Evolutionary conservation across 1,140 invertebrate species (phyloP), one percentile per base, ranked within the genome.

Genomic region (Thereuonema tuberculata): DNA sequence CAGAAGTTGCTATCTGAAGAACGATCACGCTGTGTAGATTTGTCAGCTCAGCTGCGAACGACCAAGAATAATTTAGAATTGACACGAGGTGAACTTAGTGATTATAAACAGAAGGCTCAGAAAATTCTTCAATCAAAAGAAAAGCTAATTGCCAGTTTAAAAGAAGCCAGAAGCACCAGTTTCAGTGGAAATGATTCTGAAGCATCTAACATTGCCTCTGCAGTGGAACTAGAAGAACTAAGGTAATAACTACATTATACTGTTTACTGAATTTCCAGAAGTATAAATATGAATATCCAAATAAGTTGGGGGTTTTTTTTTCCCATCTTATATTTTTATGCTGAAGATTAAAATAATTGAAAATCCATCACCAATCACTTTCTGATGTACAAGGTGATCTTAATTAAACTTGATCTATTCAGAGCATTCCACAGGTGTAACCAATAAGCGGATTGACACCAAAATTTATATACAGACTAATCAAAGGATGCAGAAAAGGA

Each of bases 51-150:
- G 58, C 37, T 75, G 23, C 71, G 71, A 59, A 59, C 64, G 48
- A 61, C 68, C 3, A 71, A 67, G 63, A 61, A 60, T 15, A 68
- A 65, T 58, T 60, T 69, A 20, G 75, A 77, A 24, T 53, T 66
- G 27, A 63, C 70, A 2, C 70, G 72, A 60, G 69, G 71, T 59
- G 77, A 78, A 65, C 65, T 77, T 27, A 61, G 65, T 20, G 76
- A 78, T n/a, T 79, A 78, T 62, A 77, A 78, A 63, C 70, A 73
- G 46, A 78, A 78, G 63, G 87, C 87, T 5, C 78, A 86, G 57
- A 81, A 80, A 64, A 87, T 86, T 58, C 71, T 91, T 21, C 78
- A 85, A 70, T 83, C 85, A 61, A 89, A 89, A 71, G 86, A 89
- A 64, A 79, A 82, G 63, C 70, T 88, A 17, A 88, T 89, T 61